These are phyloP conservation scores for Homarus americanus DNA, from an alignment of 1,140 invertebrate genomes.

Conservation along the genomic window DNA sequence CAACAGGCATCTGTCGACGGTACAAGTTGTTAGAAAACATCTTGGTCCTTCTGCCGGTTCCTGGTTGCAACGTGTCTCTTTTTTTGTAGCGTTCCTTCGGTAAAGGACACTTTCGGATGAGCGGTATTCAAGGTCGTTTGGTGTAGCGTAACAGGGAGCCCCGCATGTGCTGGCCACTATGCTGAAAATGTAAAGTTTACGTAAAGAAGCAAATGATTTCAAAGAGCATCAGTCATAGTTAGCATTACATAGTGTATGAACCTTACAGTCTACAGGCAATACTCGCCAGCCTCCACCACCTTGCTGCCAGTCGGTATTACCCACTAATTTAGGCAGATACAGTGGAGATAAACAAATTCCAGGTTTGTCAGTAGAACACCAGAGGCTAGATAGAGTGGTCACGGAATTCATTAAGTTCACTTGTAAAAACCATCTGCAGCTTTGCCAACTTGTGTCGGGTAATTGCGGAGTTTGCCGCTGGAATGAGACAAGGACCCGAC, in stretches of 20 bases:
- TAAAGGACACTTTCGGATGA: not conserved
- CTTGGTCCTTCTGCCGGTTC: not conserved
- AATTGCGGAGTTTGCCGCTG: not conserved
- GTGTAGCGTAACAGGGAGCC: not conserved
- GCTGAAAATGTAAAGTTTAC: not conserved
- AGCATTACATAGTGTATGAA: no score
- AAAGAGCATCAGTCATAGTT: no score
- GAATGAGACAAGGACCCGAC: not conserved
- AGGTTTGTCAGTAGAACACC: not conserved
- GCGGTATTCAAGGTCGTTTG: not conserved
- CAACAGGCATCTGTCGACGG: no score
- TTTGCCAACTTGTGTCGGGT: not conserved
- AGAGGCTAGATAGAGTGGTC: constrained; percentile 13
- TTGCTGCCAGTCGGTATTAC: not conserved
- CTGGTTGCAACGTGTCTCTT: not conserved
- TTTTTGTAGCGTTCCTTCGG: not conserved
- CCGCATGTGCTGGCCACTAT: not conserved
- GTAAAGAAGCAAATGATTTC: not conserved
- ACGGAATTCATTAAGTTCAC: not conserved
- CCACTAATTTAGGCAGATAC: not conserved
- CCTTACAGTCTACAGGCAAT: no score
- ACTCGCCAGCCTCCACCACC: not conserved
- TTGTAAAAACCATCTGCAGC: not conserved
- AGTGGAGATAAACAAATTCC: not conserved
- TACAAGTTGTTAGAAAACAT: no score